phyloP scores from a whole-genome alignment of 2,888 invertebrate species.

The Catotricha subobsoleta region DNA sequence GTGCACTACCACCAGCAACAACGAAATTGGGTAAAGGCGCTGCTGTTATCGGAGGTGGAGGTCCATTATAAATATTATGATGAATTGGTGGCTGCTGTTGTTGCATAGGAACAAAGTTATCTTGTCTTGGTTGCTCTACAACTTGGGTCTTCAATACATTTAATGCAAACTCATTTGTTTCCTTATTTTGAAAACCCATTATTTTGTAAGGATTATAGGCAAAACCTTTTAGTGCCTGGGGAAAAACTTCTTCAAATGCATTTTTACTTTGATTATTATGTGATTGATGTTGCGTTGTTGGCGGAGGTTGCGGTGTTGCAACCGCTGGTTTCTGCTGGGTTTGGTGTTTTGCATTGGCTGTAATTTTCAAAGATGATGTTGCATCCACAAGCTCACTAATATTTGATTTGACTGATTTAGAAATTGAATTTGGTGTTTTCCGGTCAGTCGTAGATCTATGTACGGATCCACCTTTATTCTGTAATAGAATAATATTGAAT shows the following conservation, averaged over 20 bases:
- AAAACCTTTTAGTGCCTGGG: slow-evolving; percentile 21
- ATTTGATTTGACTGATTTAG: not conserved
- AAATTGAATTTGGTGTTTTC: not conserved
- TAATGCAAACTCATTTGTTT: slow-evolving; percentile 29
- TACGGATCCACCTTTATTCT: no score
- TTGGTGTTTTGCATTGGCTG: slow-evolving; percentile 3
- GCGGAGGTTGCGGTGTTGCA: slow-evolving; percentile 7
- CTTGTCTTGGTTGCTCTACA: not conserved
- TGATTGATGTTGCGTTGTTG: no score
- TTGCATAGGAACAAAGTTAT: not conserved
- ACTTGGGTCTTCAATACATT: slow-evolving; percentile 24
- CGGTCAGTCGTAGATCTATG: no score
- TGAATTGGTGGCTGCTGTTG: slow-evolving; percentile 1
- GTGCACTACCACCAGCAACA: not conserved
- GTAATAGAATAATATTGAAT: no score
- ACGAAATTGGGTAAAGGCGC: slow-evolving; percentile 9
- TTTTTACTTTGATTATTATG: slow-evolving; percentile 9
- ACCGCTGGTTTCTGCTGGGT: slow-evolving; percentile 16
- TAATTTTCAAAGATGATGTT: not conserved
- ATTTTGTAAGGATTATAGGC: slow-evolving; percentile 29
- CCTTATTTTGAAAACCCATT: slow-evolving; percentile 29
- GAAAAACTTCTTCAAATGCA: slow-evolving; percentile 10
- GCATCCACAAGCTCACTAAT: not conserved
- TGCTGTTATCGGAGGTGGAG: slow-evolving; percentile 10
- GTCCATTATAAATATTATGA: slow-evolving; percentile 10